phyloP scores from a whole-genome alignment of 2,888 invertebrate species.

The Aleiodes alternator region DNA sequence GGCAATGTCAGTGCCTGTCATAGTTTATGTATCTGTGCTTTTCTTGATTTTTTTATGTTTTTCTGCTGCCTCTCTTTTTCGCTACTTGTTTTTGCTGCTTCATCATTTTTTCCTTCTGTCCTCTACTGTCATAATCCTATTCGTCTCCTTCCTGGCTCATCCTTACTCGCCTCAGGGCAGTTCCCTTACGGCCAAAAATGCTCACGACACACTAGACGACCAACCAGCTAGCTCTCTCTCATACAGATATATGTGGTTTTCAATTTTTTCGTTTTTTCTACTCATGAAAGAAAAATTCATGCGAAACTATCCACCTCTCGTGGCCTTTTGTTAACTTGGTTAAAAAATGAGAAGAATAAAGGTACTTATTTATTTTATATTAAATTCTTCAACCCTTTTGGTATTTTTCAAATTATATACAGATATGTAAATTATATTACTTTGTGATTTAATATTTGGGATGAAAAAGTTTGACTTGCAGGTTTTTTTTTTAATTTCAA shows the following conservation, averaged over 20 bases:
- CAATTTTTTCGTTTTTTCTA: neutral
- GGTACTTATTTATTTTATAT: no score
- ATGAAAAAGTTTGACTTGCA: no score
- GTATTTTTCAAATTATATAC: no score
- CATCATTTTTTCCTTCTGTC: constrained; percentile 35
- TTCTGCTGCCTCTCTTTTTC: constrained; percentile 33
- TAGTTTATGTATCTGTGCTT: constrained; percentile 4
- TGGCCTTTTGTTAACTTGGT: constrained; percentile 16
- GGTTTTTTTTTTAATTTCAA: no score
- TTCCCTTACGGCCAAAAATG: constrained; percentile 37
- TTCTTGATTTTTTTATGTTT: constrained; percentile 4
- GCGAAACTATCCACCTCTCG: neutral
- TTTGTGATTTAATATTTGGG: no score
- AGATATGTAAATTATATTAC: no score
- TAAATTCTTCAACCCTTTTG: no score
- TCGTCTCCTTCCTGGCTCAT: constrained; percentile 27
- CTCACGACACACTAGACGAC: constrained; percentile 46
- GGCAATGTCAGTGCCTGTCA: constrained; percentile 14
- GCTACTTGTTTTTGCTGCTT: constrained; percentile 38
- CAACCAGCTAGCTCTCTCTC: neutral
- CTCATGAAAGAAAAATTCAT: no score
- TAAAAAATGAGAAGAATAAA: no score
- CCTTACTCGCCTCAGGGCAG: constrained; percentile 19
- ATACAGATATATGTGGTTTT: neutral
- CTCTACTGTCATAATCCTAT: constrained; percentile 35